These are phyloP conservation scores for Echinops telfairi DNA, from an alignment of 2,113 vertebrate genomes.

Conservation along the genomic window DNA sequence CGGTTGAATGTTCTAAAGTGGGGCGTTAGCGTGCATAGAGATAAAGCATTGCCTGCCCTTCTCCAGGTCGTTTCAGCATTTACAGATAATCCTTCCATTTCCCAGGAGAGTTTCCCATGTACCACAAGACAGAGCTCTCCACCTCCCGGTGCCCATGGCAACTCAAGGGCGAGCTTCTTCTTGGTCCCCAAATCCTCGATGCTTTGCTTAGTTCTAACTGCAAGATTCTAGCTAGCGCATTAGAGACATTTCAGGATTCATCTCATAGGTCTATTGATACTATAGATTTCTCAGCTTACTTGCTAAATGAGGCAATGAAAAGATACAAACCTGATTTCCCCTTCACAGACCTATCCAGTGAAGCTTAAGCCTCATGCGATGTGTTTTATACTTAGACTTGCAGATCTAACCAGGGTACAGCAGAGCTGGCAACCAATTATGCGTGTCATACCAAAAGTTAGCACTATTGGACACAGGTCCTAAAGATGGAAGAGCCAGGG, in stretches of 20 bases:
- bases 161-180: not conserved
- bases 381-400: not conserved
- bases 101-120: not conserved
- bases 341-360: not conserved
- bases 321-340: constrained; percentile 1
- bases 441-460: not conserved
- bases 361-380: not conserved
- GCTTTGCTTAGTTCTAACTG: not conserved
- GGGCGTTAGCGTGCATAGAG: not conserved
- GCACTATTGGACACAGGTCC: not conserved
- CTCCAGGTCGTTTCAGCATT: not conserved
- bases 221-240: not conserved
- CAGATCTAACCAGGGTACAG: not conserved
- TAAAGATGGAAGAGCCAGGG: not conserved
- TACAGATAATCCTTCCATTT: not conserved
- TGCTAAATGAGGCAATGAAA: not conserved
- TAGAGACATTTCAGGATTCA: not conserved
- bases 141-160: not conserved
- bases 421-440: not conserved
- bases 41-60: not conserved
- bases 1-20: not conserved
- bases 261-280: not conserved
- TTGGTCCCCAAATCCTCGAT: not conserved
- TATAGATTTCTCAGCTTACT: not conserved
- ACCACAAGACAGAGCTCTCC: not conserved